Evolutionary conservation across 2,888 invertebrate genomes (phyloP).

Genomic region (Ectropis crepuscularia): DNA sequence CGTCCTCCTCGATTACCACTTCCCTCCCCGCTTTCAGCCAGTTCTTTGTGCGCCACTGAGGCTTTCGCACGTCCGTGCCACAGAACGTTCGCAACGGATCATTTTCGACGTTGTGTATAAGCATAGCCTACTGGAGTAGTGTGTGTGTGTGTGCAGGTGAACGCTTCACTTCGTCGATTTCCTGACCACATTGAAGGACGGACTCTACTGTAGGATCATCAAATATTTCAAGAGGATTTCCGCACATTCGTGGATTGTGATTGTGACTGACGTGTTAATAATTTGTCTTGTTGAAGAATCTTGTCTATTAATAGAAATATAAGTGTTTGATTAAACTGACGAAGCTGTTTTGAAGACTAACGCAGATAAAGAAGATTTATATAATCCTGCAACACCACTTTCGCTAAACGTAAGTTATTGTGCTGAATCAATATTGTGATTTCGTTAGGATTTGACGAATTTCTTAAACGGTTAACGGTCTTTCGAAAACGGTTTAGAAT

Average conservation of each 20-base stretch:
- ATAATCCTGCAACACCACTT: conserved; percentile 28
- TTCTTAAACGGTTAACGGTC: too few relatives aligned
- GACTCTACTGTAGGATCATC: conserved; percentile 45
- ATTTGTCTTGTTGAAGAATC: conserved; percentile 43
- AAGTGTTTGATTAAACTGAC: conserved; percentile 45
- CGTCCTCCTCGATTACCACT: conserved; percentile 61
- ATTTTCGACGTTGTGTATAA: conserved; percentile 64
- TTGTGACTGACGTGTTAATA: conserved; percentile 56
- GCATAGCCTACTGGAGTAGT: conserved; percentile 65
- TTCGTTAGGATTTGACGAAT: too few relatives aligned
- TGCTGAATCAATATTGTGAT: too few relatives aligned
- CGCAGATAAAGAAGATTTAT: conserved; percentile 38
- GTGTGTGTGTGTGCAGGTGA: conserved; percentile 68
- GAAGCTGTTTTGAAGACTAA: conserved; percentile 38
- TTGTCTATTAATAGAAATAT: conserved; percentile 37
- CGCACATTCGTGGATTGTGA: conserved; percentile 62
- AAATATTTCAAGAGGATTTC: conserved; percentile 50
- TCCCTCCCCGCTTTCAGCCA: conserved; percentile 80
- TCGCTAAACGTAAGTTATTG: conserved; percentile 37
- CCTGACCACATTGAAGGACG: conserved; percentile 68
- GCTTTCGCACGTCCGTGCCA: conserved; percentile 69
- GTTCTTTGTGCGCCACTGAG: conserved; percentile 82
- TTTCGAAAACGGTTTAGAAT: too few relatives aligned
- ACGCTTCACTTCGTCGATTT: conserved; percentile 59
- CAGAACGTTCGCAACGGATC: conserved; percentile 56